Evolutionary conservation across 2,888 invertebrate genomes (phyloP).

Genomic region (Volucella inanis): DNA sequence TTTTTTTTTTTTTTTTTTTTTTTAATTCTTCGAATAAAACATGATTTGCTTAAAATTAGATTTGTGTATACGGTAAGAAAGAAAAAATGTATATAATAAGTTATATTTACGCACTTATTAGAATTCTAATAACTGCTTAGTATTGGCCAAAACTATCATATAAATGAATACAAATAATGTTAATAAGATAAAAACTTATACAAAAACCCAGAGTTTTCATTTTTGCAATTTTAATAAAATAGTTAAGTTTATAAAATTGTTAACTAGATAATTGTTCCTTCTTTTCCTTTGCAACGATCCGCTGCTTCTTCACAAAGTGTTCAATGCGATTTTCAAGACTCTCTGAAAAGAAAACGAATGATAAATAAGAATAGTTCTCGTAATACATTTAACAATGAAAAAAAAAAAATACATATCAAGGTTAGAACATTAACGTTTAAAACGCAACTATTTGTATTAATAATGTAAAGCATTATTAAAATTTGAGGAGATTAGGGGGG

Average conservation of each 20-base stretch:
- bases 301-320: constrained; percentile 89
- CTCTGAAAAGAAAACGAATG: constrained; percentile 84
- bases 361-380: not conserved
- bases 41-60: constrained; percentile 1
- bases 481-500: too few relatives aligned
- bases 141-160: constrained; percentile 32
- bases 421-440: too few relatives aligned
- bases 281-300: constrained; percentile 79
- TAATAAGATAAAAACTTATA: constrained; percentile 37
- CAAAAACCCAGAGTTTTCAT: constrained; percentile 7
- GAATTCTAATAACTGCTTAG: constrained; percentile 64
- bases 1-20: not conserved
- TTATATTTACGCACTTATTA: constrained; percentile 54
- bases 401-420: not conserved
- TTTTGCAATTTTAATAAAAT: constrained; percentile 9
- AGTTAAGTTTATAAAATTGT: not conserved
- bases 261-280: not conserved
- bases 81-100: constrained; percentile 14
- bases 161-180: constrained; percentile 13
- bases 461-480: too few relatives aligned
- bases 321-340: constrained; percentile 92
- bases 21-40: not conserved
- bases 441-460: too few relatives aligned
- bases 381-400: not conserved
- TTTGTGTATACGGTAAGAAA: not conserved